These are phyloP conservation scores for Falco berigora DNA, from an alignment of 2,797 vertebrate genomes.

Conservation along the genomic window DNA sequence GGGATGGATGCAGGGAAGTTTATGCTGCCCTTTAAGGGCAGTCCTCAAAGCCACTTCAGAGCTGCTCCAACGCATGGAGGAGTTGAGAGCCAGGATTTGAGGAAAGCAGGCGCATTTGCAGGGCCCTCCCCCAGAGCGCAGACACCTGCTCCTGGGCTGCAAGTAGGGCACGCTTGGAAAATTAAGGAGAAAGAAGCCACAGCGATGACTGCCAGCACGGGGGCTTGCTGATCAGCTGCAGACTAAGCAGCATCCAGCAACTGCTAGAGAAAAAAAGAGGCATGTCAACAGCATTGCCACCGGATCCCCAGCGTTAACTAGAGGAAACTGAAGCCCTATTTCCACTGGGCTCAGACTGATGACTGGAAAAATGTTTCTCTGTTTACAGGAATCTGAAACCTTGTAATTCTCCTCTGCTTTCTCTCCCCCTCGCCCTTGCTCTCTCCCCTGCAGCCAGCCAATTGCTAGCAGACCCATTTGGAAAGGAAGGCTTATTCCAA, in stretches of 20 bases:
- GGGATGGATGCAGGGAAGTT: neutral
- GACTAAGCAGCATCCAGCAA: neutral
- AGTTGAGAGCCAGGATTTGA: neutral
- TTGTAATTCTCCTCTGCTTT: constrained; percentile 47
- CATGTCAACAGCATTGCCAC: constrained; percentile 41
- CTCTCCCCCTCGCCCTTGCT: neutral
- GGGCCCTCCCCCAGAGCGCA: neutral
- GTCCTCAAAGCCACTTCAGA: neutral
- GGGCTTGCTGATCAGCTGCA: neutral
- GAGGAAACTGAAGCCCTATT: constrained; percentile 56
- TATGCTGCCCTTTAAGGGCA: neutral
- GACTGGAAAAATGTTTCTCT: constrained; percentile 67
- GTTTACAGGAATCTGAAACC: constrained; percentile 68
- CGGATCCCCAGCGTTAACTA: neutral
- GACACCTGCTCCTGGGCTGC: neutral
- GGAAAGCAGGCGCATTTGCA: neutral
- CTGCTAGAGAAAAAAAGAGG: neutral
- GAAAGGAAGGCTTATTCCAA: constrained; percentile 15
- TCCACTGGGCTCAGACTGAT: constrained; percentile 40
- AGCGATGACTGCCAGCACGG: neutral
- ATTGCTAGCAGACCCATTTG: neutral
- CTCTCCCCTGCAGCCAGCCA: neutral
- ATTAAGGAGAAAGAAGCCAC: neutral
- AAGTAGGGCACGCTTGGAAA: neutral
- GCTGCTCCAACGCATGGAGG: neutral